phyloP scores from a whole-genome alignment of 2,113 vertebrate genomes.

The Pimephales promelas region DNA sequence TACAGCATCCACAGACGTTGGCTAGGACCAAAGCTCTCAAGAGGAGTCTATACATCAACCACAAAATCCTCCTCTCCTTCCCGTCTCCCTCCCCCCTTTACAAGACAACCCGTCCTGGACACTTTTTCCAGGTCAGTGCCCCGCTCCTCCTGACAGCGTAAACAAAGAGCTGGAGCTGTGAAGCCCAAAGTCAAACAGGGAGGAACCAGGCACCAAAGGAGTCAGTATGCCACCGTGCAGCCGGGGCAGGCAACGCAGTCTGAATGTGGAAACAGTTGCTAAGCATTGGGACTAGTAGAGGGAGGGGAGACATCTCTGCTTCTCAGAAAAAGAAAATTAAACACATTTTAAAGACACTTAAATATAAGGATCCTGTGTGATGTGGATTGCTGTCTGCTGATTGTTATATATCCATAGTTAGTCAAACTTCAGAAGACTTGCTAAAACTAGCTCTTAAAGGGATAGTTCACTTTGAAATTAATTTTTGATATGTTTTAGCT shows the following conservation, averaged over 20 bases:
- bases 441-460: too few relatives aligned
- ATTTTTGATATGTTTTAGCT: too few relatives aligned
- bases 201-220: slow-evolving; percentile 78
- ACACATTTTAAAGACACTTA: neutral
- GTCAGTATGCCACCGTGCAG: slow-evolving; percentile 74
- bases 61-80: slow-evolving; percentile 59
- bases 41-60: slow-evolving; percentile 78
- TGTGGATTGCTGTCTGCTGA: neutral
- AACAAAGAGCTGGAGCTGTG: slow-evolving; percentile 79
- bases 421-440: neutral
- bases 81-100: slow-evolving; percentile 55
- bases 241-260: slow-evolving; percentile 61
- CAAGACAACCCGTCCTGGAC: slow-evolving; percentile 79
- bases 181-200: slow-evolving; percentile 81
- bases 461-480: too few relatives aligned
- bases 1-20: slow-evolving; percentile 66
- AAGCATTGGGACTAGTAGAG: slow-evolving; percentile 51
- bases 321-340: neutral
- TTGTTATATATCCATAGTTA: too few relatives aligned
- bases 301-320: neutral
- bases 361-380: neutral
- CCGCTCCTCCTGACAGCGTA: slow-evolving; percentile 80
- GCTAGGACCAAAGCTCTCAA: slow-evolving; percentile 71
- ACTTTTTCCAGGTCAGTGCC: slow-evolving; percentile 84
- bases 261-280: slow-evolving; percentile 67